Percentiles rank a stretch among this genome's conserved stretches.
These are phyloP conservation scores for Phalera bucephala DNA, from an alignment of 2,888 invertebrate genomes.

Conservation along the genomic window DNA sequence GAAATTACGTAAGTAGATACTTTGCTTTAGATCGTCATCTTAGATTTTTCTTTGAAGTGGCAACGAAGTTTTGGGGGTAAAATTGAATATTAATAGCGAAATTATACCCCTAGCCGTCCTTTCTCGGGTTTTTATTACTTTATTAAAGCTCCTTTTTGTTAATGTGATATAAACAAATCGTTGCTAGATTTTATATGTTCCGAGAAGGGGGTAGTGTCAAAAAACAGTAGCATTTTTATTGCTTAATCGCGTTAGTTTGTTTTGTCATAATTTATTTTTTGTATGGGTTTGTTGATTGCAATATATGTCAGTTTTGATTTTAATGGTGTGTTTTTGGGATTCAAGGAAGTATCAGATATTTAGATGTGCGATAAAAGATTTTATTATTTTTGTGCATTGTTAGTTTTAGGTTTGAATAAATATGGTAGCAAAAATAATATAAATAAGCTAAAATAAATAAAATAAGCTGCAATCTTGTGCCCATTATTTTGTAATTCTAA, in stretches of 20 bases:
- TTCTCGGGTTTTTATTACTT: conserved; percentile 75
- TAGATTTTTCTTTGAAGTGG: conserved; percentile 78
- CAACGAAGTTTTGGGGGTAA: conserved; percentile 67
- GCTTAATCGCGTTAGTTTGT: conserved; percentile 69
- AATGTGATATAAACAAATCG: conserved; percentile 78
- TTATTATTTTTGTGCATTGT: too few relatives aligned
- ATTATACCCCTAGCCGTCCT: conserved; percentile 65
- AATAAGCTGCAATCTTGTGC: too few relatives aligned
- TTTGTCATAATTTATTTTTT: conserved; percentile 57
- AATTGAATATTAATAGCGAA: conserved; percentile 83
- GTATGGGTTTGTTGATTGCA: conserved; percentile 36
- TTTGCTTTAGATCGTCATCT: conserved; percentile 67
- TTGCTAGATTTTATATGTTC: conserved; percentile 67
- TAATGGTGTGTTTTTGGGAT: conserved; percentile 12
- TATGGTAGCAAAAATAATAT: too few relatives aligned
- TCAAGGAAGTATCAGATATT: neutral
- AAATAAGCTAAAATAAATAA: too few relatives aligned
- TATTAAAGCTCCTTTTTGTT: conserved; percentile 72
- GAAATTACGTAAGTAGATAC: conserved; percentile 72
- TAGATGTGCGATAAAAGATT: neutral
- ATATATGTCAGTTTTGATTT: conserved; percentile 33
- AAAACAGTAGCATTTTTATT: conserved; percentile 80
- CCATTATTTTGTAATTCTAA: too few relatives aligned
- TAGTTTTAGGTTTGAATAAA: too few relatives aligned
- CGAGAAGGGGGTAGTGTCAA: conserved; percentile 71